A percentile compares a stretch with the other conserved stretches of the same genome.
phyloP scores from a whole-genome alignment of 2,888 invertebrate species.

The Drosophila parthenogenetica region DNA sequence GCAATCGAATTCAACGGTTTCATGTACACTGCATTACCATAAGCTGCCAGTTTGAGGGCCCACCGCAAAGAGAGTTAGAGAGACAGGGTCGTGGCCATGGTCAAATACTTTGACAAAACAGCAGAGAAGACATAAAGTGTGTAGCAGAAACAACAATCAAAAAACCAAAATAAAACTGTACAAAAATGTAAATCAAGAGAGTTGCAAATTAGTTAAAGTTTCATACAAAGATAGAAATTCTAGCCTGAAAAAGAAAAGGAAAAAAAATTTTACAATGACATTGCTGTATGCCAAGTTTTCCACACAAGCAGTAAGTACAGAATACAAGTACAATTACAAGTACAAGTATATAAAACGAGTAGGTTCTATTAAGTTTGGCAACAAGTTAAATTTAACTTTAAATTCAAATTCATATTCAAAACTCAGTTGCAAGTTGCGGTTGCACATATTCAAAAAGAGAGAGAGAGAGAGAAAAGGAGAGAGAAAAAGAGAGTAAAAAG shows the following conservation, averaged over 20 bases:
- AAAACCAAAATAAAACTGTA: conserved; percentile 37
- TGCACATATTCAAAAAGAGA: conserved; percentile 42
- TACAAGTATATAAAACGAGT: conserved; percentile 34
- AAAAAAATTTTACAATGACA: conserved; percentile 15
- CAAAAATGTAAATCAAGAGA: conserved; percentile 52
- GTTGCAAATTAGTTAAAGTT: conserved; percentile 52
- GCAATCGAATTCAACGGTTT: conserved; percentile 43
- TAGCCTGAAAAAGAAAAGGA: conserved; percentile 7
- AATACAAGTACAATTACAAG: conserved; percentile 32
- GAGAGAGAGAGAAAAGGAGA: conserved; percentile 26
- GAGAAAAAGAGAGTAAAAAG: conserved; percentile 15
- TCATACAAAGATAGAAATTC: conserved; percentile 48
- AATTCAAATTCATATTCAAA: conserved; percentile 60
- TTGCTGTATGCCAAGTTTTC: conserved; percentile 41
- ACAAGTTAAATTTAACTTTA: conserved; percentile 63
- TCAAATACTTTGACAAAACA: conserved; percentile 11
- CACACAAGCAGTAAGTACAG: conserved; percentile 60
- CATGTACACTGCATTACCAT: conserved; percentile 67
- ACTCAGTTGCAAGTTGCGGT: conserved; percentile 63
- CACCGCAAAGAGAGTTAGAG: not conserved
- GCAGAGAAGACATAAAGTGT: conserved; percentile 20
- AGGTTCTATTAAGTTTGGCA: conserved; percentile 49
- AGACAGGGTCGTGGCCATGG: not conserved
- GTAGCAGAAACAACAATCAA: conserved; percentile 39
- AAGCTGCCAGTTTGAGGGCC: conserved; percentile 39